Evolutionary conservation across 2,888 invertebrate species (phyloP).

Genomic region (Boloria euphrosyne): DNA sequence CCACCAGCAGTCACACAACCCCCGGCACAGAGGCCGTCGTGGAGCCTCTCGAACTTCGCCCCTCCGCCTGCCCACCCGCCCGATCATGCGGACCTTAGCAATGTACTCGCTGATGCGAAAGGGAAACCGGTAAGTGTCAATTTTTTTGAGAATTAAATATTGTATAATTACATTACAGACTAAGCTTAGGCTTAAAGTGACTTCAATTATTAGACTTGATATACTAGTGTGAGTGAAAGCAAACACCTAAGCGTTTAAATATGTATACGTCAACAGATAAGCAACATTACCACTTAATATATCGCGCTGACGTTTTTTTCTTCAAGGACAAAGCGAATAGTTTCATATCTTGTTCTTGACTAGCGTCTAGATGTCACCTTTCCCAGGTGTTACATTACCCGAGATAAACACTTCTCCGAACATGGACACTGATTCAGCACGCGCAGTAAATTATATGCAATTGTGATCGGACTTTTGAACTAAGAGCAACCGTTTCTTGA

Average conservation of each 20-base stretch:
- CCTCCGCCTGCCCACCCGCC: constrained; percentile 64
- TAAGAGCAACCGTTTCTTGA: not conserved
- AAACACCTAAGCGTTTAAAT: too few species aligned
- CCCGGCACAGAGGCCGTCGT: constrained; percentile 62
- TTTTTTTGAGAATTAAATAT: not conserved
- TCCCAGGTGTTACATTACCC: constrained; percentile 60
- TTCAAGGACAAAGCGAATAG: constrained; percentile 3
- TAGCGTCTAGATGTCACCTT: constrained; percentile 38
- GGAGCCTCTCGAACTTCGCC: constrained; percentile 73
- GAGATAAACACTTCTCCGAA: constrained; percentile 66
- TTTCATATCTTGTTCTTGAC: constrained; percentile 11
- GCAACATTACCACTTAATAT: not conserved
- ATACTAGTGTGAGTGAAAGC: too few species aligned
- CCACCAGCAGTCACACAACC: constrained; percentile 62
- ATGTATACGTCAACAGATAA: not conserved
- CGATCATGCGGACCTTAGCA: constrained; percentile 74
- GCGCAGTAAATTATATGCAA: constrained; percentile 19
- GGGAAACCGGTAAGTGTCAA: constrained; percentile 66
- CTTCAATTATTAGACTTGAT: too few species aligned
- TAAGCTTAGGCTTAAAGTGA: too few species aligned
- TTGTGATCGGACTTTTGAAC: constrained; percentile 18
- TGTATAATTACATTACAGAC: too few species aligned
- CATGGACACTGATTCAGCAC: constrained; percentile 55
- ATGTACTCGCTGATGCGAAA: constrained; percentile 80
- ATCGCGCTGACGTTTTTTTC: constrained; percentile 5